These are phyloP conservation scores for Diuraphis noxia DNA, from an alignment of 1,140 invertebrate species.

Conservation along the genomic window DNA sequence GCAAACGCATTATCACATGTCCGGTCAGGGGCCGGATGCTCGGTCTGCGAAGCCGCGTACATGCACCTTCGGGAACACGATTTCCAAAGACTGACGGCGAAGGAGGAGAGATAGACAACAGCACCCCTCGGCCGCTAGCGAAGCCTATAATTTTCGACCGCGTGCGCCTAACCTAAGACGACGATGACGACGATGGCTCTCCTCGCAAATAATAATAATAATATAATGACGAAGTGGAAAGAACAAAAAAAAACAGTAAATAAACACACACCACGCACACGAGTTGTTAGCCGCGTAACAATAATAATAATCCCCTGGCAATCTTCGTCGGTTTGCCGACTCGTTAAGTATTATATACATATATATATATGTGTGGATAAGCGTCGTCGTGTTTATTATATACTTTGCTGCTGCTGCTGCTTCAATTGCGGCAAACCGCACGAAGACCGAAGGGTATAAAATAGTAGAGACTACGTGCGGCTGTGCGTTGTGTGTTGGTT, in stretches of 20 bases:
- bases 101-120: background rate
- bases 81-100: background rate
- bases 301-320: constrained; percentile 14
- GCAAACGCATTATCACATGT: background rate
- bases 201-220: background rate
- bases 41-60: constrained; percentile 12
- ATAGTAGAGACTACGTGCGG: background rate
- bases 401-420: background rate
- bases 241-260: background rate
- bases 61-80: background rate
- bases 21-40: background rate
- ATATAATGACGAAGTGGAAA: background rate
- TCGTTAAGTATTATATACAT: background rate
- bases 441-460: background rate
- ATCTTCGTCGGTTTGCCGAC: constrained; percentile 34
- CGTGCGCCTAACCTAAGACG: background rate
- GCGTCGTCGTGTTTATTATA: background rate
- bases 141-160: constrained; percentile 40
- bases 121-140: background rate
- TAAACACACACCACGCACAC: background rate
- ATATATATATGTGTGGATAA: background rate
- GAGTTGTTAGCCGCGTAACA: background rate
- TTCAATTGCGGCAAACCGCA: constrained; percentile 13
- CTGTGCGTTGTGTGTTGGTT: constrained; percentile 9
- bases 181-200: background rate